Percentiles rank a stretch among this genome's conserved stretches.
These are phyloP conservation scores for Iphiclides podalirius DNA, from an alignment of 2,888 invertebrate genomes.

Conservation along the genomic window DNA sequence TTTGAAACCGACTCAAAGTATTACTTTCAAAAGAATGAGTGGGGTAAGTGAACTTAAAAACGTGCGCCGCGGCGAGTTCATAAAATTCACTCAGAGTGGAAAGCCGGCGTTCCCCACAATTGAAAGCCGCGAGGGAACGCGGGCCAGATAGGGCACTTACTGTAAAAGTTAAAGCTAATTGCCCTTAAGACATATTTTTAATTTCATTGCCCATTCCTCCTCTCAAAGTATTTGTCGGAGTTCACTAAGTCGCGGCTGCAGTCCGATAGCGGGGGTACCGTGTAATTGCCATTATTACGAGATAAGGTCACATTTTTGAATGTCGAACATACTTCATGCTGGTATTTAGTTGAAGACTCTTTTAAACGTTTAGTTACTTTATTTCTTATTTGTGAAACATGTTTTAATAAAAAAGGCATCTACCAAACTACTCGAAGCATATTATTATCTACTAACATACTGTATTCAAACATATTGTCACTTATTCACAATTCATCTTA, in stretches of 20 bases:
- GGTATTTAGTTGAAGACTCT: conserved; percentile 28
- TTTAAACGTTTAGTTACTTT: conserved; percentile 3
- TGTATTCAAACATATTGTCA: too few species aligned
- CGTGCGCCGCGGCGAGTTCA: conserved; percentile 58
- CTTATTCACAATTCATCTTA: too few species aligned
- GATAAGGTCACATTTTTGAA: conserved; percentile 75
- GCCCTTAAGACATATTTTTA: conserved; percentile 82
- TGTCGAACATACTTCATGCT: conserved; percentile 73
- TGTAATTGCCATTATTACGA: conserved; percentile 76
- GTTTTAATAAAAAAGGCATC: too few species aligned
- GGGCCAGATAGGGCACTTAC: conserved; percentile 75
- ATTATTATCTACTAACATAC: too few species aligned
- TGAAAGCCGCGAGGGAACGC: conserved; percentile 72
- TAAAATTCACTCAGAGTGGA: conserved; percentile 72
- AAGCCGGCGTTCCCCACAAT: conserved; percentile 73
- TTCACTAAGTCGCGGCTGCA: conserved; percentile 61
- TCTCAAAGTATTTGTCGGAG: conserved; percentile 72
- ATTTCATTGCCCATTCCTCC: conserved; percentile 79
- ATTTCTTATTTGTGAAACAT: background rate
- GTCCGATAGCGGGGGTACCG: conserved; percentile 60
- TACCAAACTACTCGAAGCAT: too few species aligned
- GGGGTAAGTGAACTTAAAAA: conserved; percentile 49
- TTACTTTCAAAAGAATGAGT: conserved; percentile 6
- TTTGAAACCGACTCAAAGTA: conserved; percentile 5
- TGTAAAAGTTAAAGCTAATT: conserved; percentile 81